Conservation (phyloP, 2,797 vertebrate species). For the Gadopsis bispinosus region DNA sequence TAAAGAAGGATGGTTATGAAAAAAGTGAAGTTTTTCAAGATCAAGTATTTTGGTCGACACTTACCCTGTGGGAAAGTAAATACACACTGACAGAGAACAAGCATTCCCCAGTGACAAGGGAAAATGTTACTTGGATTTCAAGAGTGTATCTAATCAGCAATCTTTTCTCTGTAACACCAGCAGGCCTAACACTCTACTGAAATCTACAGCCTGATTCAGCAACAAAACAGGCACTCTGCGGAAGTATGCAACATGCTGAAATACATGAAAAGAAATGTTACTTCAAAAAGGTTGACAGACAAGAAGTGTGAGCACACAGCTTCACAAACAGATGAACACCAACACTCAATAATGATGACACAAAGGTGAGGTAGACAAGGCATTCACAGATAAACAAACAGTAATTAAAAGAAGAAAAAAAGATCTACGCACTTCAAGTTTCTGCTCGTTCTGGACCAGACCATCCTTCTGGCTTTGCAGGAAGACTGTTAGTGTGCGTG, state of each 20-base stretch:
- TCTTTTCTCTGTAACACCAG: background rate
- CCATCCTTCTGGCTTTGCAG: slow-evolving; percentile 97
- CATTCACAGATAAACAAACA: slow-evolving; percentile 10
- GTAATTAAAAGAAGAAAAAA: slow-evolving; percentile 21
- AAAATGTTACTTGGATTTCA: background rate
- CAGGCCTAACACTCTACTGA: background rate
- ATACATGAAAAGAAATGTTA: slow-evolving; percentile 32
- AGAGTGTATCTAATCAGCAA: slow-evolving; percentile 3
- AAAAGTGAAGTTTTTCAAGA: slow-evolving; percentile 2
- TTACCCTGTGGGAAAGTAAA: slow-evolving; percentile 38
- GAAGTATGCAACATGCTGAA: slow-evolving; percentile 33
- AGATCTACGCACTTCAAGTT: slow-evolving; percentile 96
- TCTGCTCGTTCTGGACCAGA: slow-evolving; percentile 97
- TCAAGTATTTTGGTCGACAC: slow-evolving; percentile 26
- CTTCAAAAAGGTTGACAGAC: slow-evolving; percentile 10
- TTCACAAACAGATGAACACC: slow-evolving; percentile 15
- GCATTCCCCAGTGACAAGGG: background rate
- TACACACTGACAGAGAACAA: slow-evolving; percentile 1
- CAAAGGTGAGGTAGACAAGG: slow-evolving; percentile 22
- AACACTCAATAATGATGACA: slow-evolving; percentile 1
- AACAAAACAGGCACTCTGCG: slow-evolving; percentile 4
- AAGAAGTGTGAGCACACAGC: background rate
- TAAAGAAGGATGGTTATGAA: slow-evolving; percentile 27
- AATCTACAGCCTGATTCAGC: slow-evolving; percentile 6
- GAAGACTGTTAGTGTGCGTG: slow-evolving; percentile 93